Evolutionary conservation across 2,888 invertebrate species (phyloP).

Genomic region (Alloplasta piceator): DNA sequence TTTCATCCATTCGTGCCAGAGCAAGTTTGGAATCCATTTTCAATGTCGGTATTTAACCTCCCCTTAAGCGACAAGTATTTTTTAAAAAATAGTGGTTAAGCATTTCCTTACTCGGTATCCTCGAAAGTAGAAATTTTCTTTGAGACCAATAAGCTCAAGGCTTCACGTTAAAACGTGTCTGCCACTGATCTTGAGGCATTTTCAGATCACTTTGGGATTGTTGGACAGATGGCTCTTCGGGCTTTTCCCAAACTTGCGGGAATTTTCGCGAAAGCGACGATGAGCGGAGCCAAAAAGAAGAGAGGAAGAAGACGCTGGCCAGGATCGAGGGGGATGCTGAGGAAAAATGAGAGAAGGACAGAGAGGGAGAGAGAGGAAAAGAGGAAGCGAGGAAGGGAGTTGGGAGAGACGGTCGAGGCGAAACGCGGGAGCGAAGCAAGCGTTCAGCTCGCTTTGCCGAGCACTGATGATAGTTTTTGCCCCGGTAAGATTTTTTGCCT

Average conservation of each 20-base stretch:
- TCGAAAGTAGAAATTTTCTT: too few species aligned
- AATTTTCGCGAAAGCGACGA: slow-evolving; percentile 39
- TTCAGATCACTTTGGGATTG: slow-evolving; percentile 14
- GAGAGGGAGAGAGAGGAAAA: slow-evolving; percentile 56
- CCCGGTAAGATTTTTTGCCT: slow-evolving; percentile 80
- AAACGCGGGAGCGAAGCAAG: slow-evolving; percentile 68
- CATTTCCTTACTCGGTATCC: too few species aligned
- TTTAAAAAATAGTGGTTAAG: too few species aligned
- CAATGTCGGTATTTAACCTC: too few species aligned
- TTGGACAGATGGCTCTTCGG: neutral
- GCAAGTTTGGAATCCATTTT: too few species aligned
- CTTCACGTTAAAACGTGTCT: too few species aligned
- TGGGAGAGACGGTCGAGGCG: slow-evolving; percentile 57
- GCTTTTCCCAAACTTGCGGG: slow-evolving; percentile 18
- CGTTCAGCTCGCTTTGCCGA: slow-evolving; percentile 82
- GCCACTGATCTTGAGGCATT: neutral
- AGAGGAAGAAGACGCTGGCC: slow-evolving; percentile 59
- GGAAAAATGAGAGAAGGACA: slow-evolving; percentile 65
- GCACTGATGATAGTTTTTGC: slow-evolving; percentile 83
- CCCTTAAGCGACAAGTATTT: too few species aligned
- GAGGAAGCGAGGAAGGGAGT: slow-evolving; percentile 38
- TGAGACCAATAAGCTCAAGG: too few species aligned
- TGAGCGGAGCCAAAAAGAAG: slow-evolving; percentile 26
- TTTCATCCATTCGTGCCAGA: too few species aligned
- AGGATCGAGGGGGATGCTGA: slow-evolving; percentile 62